Evolutionary conservation across 2,797 vertebrate species (phyloP), one percentile per base, ranked within the genome.

Genomic region (Otus scops): DNA sequence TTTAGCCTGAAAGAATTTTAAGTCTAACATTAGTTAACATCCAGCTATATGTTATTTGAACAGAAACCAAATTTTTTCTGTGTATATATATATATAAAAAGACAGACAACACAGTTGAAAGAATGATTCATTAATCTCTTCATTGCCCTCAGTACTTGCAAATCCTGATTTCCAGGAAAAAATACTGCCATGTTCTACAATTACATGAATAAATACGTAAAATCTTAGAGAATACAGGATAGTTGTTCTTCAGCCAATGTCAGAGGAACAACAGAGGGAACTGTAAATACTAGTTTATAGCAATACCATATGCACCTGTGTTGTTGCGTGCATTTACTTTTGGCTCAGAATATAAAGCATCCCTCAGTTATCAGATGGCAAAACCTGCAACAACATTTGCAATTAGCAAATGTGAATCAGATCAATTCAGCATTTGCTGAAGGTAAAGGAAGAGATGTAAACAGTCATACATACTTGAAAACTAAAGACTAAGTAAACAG

Each of bases 301-400:
- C 36, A 94, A 78, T 59, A n/a, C 9, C 65, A 70, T 27, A 12
- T 32, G 22, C 15, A 56, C 50, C 34, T 92, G 17, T 76, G 28
- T 39, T 68, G 32, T 53, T 78, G 47, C 4, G 1, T 13, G 6
- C 21, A n/a, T 75, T 81, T 75, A 36, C 30, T 93, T 94, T 89
- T 75, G 78, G 39, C 59, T 95, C 56, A 88, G 85, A 91, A 90
- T 73, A 80, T 65, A 95, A 50, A 91, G n/a, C 14, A 93, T 87
- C 27, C 10, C n/a, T 53, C 60, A 91, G 26, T 89, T 94, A 93
- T 79, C 81, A 75, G 81, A 71, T 12, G 26, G 36, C 36, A 97
- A 74, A 96, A 95, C 24, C n/a, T 89, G 50, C 53, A 93, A 53
- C 11, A 39, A 64, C 17, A 30, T 76, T 89, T 73, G 22, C 83